These are phyloP conservation scores for Eulemur rubriventer DNA, from an alignment of 2,797 vertebrate species.

Conservation along the genomic window DNA sequence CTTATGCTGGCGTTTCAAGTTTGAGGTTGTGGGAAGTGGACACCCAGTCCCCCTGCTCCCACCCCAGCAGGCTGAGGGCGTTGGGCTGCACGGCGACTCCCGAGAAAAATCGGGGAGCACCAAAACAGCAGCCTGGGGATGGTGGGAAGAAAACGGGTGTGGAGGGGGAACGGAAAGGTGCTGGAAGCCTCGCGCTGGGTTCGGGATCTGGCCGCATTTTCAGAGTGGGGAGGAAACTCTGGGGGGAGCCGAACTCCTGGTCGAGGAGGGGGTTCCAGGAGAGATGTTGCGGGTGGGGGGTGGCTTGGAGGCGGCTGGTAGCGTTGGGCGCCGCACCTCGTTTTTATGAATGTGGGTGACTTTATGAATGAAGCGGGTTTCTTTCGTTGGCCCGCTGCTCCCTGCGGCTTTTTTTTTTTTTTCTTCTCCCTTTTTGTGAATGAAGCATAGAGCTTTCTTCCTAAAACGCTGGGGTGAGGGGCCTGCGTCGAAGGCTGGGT, in stretches of 20 bases:
- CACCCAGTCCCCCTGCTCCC: background rate
- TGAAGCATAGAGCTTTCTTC: conserved; percentile 75
- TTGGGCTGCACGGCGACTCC: background rate
- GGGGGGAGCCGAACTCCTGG: background rate
- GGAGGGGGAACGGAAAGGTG: background rate
- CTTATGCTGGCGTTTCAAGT: conserved; percentile 67
- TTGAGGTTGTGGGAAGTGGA: conserved; percentile 38
- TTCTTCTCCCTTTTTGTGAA: conserved; percentile 69
- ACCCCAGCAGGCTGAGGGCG: background rate
- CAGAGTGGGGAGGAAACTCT: background rate
- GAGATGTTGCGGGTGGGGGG: background rate
- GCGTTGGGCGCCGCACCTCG: conserved; percentile 29
- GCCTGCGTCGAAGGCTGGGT: conserved; percentile 76
- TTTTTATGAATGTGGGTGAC: conserved; percentile 80
- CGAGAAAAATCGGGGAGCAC: conserved; percentile 34
- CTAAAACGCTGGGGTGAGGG: conserved; percentile 77
- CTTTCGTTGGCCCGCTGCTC: conserved; percentile 59
- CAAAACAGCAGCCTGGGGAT: background rate
- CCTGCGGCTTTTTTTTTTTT: conserved; percentile 49
- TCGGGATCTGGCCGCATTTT: conserved; percentile 44
- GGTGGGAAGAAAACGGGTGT: background rate
- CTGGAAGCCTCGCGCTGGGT: background rate
- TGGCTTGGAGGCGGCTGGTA: background rate
- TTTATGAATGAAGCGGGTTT: conserved; percentile 84
- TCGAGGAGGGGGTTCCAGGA: background rate